phyloP scores from a whole-genome alignment of 23 tunicate species.

The Diplosoma virens region DNA sequence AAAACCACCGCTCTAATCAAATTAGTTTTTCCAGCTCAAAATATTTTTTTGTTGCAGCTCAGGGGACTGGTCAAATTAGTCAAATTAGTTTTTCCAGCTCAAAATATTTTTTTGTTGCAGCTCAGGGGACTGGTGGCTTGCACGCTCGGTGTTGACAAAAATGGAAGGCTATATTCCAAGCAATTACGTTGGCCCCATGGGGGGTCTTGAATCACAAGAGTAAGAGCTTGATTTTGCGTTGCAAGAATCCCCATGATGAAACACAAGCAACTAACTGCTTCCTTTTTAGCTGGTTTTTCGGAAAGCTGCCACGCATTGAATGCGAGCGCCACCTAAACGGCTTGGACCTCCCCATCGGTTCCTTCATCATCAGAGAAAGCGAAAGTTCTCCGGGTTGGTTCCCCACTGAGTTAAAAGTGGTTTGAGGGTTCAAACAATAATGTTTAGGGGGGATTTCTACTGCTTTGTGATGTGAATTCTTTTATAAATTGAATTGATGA shows the following conservation, averaged over 20 bases:
- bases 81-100: background rate
- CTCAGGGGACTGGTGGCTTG: constrained; percentile 90
- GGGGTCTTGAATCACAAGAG: constrained; percentile 64
- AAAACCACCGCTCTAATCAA: too few species aligned
- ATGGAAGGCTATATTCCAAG: constrained; percentile 74
- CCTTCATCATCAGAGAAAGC: constrained; percentile 77
- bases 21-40: background rate
- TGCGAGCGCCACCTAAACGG: constrained; percentile 49
- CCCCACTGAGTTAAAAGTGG: too few species aligned
- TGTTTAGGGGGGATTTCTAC: too few species aligned
- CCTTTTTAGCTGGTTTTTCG: constrained; percentile 68
- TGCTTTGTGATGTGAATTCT: too few species aligned
- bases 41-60: constrained; percentile 19
- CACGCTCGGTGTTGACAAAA: constrained; percentile 29
- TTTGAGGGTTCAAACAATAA: too few species aligned
- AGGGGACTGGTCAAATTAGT: constrained; percentile 75
- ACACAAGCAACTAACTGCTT: background rate
- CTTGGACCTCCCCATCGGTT: constrained; percentile 25
- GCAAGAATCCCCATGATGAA: background rate
- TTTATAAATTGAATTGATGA: too few species aligned
- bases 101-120: constrained; percentile 8
- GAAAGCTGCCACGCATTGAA: constrained; percentile 64
- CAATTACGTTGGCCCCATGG: constrained; percentile 82
- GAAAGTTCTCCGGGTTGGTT: constrained; percentile 87
- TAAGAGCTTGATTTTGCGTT: constrained; percentile 3